Evolutionary conservation across 2,113 vertebrate genomes (phyloP).

Genomic region (Gallinago undulata): DNA sequence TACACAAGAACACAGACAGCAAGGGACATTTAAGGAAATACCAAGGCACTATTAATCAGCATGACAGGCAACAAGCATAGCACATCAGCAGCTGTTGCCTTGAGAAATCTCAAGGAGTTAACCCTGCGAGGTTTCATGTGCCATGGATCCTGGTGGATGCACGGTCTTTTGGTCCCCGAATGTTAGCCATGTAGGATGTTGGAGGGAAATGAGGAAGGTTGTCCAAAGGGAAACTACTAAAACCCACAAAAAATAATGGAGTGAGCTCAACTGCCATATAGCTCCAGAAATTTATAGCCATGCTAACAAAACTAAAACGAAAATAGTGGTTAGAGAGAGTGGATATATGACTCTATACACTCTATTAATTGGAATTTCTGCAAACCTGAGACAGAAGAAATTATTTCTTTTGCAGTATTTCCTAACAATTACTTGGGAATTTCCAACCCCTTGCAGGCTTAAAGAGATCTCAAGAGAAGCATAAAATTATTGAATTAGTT

Average conservation of each 20-base stretch:
- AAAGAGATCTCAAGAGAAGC: neutral
- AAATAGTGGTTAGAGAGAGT: neutral
- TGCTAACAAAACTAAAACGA: neutral
- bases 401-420: neutral
- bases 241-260: neutral
- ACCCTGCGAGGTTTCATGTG: neutral
- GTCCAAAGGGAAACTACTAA: neutral
- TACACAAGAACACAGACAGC: neutral
- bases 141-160: rapidly evolving
- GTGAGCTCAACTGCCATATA: neutral
- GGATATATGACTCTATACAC: neutral
- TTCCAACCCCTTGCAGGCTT: neutral
- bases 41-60: neutral
- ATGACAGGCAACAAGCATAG: neutral
- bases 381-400: neutral
- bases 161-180: rapidly evolving
- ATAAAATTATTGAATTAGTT: conserved; percentile 19
- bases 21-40: neutral
- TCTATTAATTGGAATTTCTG: neutral
- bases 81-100: neutral
- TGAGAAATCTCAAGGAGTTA: neutral
- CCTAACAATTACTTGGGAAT: neutral
- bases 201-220: neutral
- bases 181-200: too few relatives aligned
- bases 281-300: neutral